These are phyloP conservation scores for Paracanthobrama guichenoti DNA, from an alignment of 2,113 vertebrate species.

Conservation along the genomic window DNA sequence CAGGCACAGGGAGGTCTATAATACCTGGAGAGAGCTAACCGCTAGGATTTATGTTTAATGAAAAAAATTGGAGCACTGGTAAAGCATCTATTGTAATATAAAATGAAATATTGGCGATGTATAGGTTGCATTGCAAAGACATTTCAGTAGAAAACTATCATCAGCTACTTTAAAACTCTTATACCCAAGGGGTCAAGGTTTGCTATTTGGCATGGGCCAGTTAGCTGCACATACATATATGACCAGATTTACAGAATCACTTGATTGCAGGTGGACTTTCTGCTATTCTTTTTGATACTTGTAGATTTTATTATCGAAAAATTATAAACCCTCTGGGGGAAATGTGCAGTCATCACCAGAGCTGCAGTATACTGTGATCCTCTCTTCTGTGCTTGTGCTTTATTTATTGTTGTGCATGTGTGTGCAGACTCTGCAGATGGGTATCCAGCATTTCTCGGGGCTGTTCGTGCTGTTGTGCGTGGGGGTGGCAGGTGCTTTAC, in stretches of 20 bases:
- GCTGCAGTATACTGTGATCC: background rate
- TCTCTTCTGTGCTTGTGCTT: conserved; percentile 37
- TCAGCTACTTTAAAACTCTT: too few species aligned
- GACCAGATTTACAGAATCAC: too few species aligned
- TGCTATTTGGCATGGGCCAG: too few species aligned
- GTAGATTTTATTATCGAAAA: background rate
- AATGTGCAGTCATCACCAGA: background rate
- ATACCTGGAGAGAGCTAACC: background rate
- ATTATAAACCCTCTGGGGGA: background rate
- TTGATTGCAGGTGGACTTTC: too few species aligned
- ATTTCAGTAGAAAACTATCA: background rate
- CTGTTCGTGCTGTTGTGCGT: conserved; percentile 90
- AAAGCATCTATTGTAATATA: background rate
- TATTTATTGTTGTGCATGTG: conserved; percentile 40
- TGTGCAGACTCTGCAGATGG: conserved; percentile 89
- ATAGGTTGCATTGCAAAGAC: background rate
- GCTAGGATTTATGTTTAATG: background rate
- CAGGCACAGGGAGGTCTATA: background rate
- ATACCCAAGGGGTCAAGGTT: too few species aligned
- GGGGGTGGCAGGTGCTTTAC: conserved; percentile 88
- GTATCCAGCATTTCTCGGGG: conserved; percentile 91
- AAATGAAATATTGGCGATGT: background rate
- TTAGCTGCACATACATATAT: too few species aligned
- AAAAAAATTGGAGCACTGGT: background rate
- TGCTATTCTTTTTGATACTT: too few species aligned